Conservation (phyloP, 2,113 vertebrate genomes). For the Brachionichthys hirsutus region DNA sequence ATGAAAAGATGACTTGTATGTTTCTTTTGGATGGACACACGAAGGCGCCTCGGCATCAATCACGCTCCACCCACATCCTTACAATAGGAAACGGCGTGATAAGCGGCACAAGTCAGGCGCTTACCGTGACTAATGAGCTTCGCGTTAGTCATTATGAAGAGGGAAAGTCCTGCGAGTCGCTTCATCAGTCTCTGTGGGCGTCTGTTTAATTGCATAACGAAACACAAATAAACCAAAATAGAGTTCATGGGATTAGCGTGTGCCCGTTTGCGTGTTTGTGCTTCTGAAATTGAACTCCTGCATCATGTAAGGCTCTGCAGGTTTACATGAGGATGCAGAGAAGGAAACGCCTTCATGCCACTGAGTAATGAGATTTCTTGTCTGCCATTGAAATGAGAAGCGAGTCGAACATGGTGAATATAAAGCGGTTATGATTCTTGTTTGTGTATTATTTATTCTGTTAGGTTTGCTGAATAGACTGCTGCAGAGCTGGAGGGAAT, state of each 20-base stretch:
- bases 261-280: neutral
- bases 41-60: constrained; percentile 57
- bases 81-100: constrained; percentile 72
- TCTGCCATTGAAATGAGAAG: too few relatives aligned
- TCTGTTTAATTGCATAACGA: constrained; percentile 36
- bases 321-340: neutral
- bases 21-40: constrained; percentile 20
- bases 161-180: constrained; percentile 63
- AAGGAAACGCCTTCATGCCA: neutral
- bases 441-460: too few relatives aligned
- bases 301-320: neutral
- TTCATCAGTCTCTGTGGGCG: constrained; percentile 74
- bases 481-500: too few relatives aligned
- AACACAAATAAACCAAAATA: constrained; percentile 24
- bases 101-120: constrained; percentile 69
- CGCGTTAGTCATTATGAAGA: constrained; percentile 74
- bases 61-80: constrained; percentile 47
- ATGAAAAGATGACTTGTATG: too few relatives aligned
- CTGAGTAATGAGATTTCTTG: too few relatives aligned
- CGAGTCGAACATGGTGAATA: too few relatives aligned
- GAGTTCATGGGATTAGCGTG: constrained; percentile 13
- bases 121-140: constrained; percentile 71
- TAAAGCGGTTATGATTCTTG: too few relatives aligned
- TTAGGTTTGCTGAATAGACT: too few relatives aligned
- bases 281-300: constrained; percentile 23